phyloP scores from a whole-genome alignment of 2,113 vertebrate species.

The Pantherophis guttatus region DNA sequence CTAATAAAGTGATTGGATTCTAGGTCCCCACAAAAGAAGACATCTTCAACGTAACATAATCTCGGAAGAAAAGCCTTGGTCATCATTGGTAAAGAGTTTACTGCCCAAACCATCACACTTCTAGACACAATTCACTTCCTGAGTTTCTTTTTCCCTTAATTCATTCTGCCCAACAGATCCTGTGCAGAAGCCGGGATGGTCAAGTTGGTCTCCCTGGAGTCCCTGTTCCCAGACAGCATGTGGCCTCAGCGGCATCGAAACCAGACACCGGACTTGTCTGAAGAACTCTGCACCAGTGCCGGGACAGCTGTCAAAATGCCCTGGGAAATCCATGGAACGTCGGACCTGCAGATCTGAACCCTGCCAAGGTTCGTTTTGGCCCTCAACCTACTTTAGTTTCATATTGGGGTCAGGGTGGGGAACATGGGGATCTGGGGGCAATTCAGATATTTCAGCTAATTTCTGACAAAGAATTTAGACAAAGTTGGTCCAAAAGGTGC shows the following conservation, averaged over 20 bases:
- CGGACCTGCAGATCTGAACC: slow-evolving; percentile 69
- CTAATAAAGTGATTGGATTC: too few relatives aligned
- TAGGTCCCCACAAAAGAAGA: too few relatives aligned
- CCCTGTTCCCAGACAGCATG: slow-evolving; percentile 76
- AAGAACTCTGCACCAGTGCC: slow-evolving; percentile 55
- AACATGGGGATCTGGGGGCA: background rate
- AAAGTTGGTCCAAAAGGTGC: background rate
- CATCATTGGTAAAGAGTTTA: background rate
- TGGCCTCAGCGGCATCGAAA: slow-evolving; percentile 73
- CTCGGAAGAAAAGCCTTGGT: background rate
- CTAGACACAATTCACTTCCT: background rate
- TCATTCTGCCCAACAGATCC: background rate
- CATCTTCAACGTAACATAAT: background rate
- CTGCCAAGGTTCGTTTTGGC: slow-evolving; percentile 65
- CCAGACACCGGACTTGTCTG: slow-evolving; percentile 76
- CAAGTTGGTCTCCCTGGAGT: slow-evolving; percentile 80
- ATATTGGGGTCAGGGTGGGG: background rate
- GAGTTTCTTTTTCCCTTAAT: background rate
- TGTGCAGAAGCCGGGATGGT: slow-evolving; percentile 64
- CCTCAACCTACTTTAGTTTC: background rate
- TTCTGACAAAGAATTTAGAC: background rate
- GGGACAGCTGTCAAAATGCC: slow-evolving; percentile 71
- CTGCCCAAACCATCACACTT: background rate
- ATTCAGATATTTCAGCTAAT: background rate
- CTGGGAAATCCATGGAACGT: slow-evolving; percentile 76